Evolutionary conservation across 2,888 invertebrate genomes (phyloP).

Genomic region (Drosophila neotestacea): DNA sequence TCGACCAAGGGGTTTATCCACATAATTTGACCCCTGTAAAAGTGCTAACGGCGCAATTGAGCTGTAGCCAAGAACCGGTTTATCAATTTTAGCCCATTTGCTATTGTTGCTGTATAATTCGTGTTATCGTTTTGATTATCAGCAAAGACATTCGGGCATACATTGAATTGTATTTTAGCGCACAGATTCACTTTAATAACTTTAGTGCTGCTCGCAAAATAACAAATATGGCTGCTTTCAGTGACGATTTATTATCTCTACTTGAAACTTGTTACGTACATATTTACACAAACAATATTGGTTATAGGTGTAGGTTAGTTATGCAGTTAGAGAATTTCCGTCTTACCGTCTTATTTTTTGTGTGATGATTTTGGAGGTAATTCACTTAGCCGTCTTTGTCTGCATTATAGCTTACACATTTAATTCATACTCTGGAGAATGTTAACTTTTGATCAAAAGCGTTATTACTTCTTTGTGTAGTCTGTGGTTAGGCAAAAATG

Average conservation of each 20-base stretch:
- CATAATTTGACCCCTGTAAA: conserved; percentile 6
- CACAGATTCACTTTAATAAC: conserved; percentile 38
- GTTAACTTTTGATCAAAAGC: conserved; percentile 12
- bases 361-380: conserved; percentile 17
- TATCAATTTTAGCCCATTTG: conserved; percentile 9
- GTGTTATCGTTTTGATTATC: conserved; percentile 52
- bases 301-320: conserved; percentile 61
- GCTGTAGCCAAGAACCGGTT: conserved; percentile 42
- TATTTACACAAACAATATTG: conserved; percentile 2
- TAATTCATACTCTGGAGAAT: conserved; percentile 1
- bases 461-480: conserved; percentile 17
- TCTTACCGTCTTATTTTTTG: conserved; percentile 45
- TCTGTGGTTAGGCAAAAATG: conserved; percentile 30
- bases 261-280: not conserved
- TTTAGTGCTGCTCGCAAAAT: conserved; percentile 63
- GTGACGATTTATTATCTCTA: conserved; percentile 13
- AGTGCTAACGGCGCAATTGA: conserved; percentile 33
- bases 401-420: conserved; percentile 17
- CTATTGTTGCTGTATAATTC: conserved; percentile 12
- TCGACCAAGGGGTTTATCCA: conserved; percentile 14
- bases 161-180: conserved; percentile 28
- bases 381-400: conserved; percentile 10
- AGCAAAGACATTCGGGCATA: conserved; percentile 30
- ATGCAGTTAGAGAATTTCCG: conserved; percentile 28
- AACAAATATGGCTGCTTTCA: conserved; percentile 59